A percentile compares a stretch with the other conserved stretches of the same genome.
Evolutionary conservation across 2,888 invertebrate species (phyloP).

Genomic region (Rambutsinella grinnellia): DNA sequence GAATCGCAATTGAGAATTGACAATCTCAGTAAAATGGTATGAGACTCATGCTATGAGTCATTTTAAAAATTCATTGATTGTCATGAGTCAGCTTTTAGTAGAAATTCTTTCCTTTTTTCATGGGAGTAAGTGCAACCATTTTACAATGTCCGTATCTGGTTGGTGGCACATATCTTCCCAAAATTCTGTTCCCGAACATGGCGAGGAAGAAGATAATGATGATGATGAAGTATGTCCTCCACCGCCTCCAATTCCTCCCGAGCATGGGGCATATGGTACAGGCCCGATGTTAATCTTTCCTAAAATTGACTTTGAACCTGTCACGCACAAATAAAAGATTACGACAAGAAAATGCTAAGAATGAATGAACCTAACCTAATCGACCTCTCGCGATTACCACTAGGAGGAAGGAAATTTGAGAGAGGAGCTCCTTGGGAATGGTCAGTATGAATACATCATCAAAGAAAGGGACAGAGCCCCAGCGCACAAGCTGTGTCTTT

Average conservation of each 20-base stretch:
- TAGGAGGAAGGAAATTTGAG: slow-evolving; percentile 64
- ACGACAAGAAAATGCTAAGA: slow-evolving; percentile 5
- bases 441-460: slow-evolving; percentile 65
- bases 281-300: slow-evolving; percentile 78
- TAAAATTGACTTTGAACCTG: slow-evolving; percentile 76
- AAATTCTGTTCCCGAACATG: slow-evolving; percentile 62
- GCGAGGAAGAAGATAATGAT: slow-evolving; percentile 69
- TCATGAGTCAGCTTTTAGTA: background rate
- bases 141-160: slow-evolving; percentile 59
- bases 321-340: slow-evolving; percentile 49
- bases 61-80: too few species aligned
- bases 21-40: background rate
- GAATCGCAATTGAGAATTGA: background rate
- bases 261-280: slow-evolving; percentile 56
- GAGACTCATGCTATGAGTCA: background rate
- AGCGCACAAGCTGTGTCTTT: slow-evolving; percentile 64
- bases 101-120: slow-evolving; percentile 6
- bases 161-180: slow-evolving; percentile 66
- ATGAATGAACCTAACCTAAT: slow-evolving; percentile 58
- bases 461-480: slow-evolving; percentile 65
- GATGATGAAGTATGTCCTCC: slow-evolving; percentile 70
- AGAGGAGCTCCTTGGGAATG: slow-evolving; percentile 60
- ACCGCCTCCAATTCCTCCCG: slow-evolving; percentile 69
- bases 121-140: slow-evolving; percentile 62
- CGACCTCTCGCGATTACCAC: slow-evolving; percentile 64